A percentile compares a stretch with the other conserved stretches of the same genome.
phyloP scores from a whole-genome alignment of 1,140 invertebrate species.

The Halictus rubicundus region DNA sequence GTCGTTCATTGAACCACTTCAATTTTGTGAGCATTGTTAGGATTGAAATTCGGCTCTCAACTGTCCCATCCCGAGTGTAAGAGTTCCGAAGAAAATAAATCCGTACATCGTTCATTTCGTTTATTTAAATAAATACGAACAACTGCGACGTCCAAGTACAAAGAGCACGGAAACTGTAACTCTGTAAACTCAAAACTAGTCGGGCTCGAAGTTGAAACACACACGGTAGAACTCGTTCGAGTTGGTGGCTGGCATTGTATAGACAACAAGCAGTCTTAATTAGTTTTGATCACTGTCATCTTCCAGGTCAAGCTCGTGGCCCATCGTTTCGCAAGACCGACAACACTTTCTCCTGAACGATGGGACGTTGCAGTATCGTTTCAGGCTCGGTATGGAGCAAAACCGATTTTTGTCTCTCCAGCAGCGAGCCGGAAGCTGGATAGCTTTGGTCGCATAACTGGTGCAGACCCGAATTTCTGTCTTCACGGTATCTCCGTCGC shows the following conservation, averaged over 20 bases:
- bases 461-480: slow-evolving; percentile 75
- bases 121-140: slow-evolving; percentile 1
- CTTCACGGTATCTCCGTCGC: slow-evolving; percentile 74
- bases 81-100: not conserved
- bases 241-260: not conserved
- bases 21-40: too few relatives aligned
- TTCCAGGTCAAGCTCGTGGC: not conserved
- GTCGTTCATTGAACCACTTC: too few relatives aligned
- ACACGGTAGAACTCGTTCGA: not conserved
- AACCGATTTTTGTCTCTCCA: slow-evolving; percentile 77
- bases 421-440: slow-evolving; percentile 69
- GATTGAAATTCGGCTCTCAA: too few relatives aligned
- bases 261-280: not conserved
- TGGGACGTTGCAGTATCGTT: slow-evolving; percentile 81
- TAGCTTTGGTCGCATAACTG: slow-evolving; percentile 60
- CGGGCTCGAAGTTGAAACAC: too few relatives aligned
- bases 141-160: not conserved
- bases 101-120: not conserved
- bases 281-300: not conserved
- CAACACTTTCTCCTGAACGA: slow-evolving; percentile 82
- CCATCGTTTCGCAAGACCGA: slow-evolving; percentile 39
- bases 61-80: not conserved
- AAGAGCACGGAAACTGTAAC: not conserved
- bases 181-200: not conserved
- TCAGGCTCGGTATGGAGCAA: slow-evolving; percentile 77